Base-by-base conservation (phyloP, 2,888 invertebrate genomes). In the Lomographa bimaculata region DNA sequence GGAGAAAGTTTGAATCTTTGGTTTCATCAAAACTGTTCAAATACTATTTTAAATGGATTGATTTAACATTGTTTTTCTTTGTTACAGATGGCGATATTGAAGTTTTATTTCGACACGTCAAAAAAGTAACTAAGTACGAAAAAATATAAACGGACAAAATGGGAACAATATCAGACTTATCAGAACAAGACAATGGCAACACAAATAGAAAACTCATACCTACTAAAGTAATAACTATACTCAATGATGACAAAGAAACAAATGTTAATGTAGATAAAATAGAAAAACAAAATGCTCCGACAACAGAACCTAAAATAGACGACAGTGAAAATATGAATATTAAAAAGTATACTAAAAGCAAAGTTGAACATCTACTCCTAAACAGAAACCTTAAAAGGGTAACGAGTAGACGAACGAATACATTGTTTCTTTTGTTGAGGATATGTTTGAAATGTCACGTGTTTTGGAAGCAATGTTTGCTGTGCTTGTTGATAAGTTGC, bases 381-480 rank as follows among this genome's bases (percentile, higher is more conserved):
- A 16, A 33, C 8, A 33, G 18, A 19, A 32, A 18, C 6, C 10
- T 3, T 23, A 32, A 21, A 19, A 26, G 19, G 47, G 61, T 80
- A 11, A 85, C 79, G 1, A 84, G 78, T 72, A 78, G 85, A 60
- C 60, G 67, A 63, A 67, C 78, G 36, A 85, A 83, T 72, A 54
- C 70, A 56, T 69, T 89, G 63, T 89, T 86, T 34, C 71, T 89
- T 47, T 65, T 89, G 50, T 51, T 89, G 10, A 79, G 87, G 86
- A 85, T 75, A 72, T 43, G 59, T 7, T 29, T 39, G 3, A 39
- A 50, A 7, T 32, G 58, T 1, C 42, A 41, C n/a, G 32, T 60
- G 14, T 23, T 69, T 12, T 46, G 72, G 47, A 64, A 59, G 57
- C 63, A 58, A 39, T 78, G 71, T 66, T 54, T 71, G 14, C 23